Evolutionary conservation across 2,113 vertebrate species (phyloP), one percentile per base, ranked within the genome.

Genomic region (Etheostoma spectabile): DNA sequence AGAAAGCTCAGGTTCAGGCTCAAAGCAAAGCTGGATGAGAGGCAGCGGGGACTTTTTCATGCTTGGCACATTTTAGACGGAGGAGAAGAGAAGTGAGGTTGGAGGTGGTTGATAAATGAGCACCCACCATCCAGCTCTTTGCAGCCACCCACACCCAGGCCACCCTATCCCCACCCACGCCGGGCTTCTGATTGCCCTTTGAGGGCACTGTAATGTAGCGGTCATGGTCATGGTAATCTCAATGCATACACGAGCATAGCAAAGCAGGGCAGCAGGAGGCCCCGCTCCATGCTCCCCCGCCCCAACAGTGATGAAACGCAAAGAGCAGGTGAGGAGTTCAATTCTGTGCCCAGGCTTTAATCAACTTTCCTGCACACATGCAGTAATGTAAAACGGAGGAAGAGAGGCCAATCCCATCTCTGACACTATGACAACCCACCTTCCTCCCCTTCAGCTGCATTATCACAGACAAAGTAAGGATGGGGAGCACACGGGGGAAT

Each of bases 101-200:
- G 63, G 75, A 86, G 89, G 88, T 87, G 76, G 87, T 82, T 93
- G 82, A 91, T 87, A 81, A 89, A 93, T 89, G 88, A 87, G 82
- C 71, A 79, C 53, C 85, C 75, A 77, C 86, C 82, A 66, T 77
- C 35, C 60, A 67, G 65, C 69, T 82, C 53, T 77, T 66, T 78
- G 70, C 67, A 79, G n/a, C 77, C 77, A 69, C 85, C 88, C 79
- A 77, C 88, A 71, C 64, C 56, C 68, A 71, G 42, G 59, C 79
- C 64, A 55, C 65, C 63, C 62, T 51, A 15, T 69, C 74, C 75
- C 66, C 84, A 35, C 48, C 71, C 80, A 80, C 63, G 71, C 66
- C 4, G 0, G 71, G 80, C 82, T 48, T 66, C 83, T 87, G 89
- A 93, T 88, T 89, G 86, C 76, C 88, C 79, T 88, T 77, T 75